Conservation (phyloP, 2,888 invertebrate genomes). For the Catocala fraxini region DNA sequence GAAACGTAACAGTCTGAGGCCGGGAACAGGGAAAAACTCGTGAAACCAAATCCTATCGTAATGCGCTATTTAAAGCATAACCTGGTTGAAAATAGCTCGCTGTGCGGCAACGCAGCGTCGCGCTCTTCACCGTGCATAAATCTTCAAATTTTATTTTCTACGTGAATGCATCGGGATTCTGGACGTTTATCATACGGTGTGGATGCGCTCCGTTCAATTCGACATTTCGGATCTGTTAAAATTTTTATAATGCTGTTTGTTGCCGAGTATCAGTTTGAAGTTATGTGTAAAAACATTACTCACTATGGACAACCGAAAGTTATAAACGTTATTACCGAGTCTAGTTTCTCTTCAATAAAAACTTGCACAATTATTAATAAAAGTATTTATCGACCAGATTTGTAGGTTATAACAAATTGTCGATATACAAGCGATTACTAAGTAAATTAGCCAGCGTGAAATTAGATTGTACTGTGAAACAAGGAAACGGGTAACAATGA, state of each 20-base stretch:
- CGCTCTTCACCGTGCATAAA: constrained; percentile 83
- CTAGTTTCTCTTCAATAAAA: not conserved
- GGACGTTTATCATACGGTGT: constrained; percentile 61
- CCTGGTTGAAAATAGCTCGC: constrained; percentile 85
- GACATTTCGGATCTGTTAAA: constrained; percentile 26
- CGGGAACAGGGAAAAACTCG: constrained; percentile 84
- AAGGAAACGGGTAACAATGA: constrained; percentile 55
- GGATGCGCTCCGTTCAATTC: constrained; percentile 40
- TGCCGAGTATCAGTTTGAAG: not conserved
- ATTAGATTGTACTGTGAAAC: constrained; percentile 56
- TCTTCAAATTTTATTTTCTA: constrained; percentile 84
- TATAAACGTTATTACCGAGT: no score
- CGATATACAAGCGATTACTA: constrained; percentile 40
- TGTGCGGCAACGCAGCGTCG: constrained; percentile 85
- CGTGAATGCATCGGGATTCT: constrained; percentile 69
- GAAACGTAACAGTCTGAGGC: constrained; percentile 72
- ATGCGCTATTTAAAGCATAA: constrained; percentile 87
- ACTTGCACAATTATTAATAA: not conserved
- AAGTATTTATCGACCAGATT: not conserved
- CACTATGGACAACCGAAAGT: no score
- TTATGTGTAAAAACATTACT: no score
- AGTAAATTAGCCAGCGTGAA: constrained; percentile 55
- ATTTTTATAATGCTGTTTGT: constrained; percentile 13
- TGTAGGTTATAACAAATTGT: constrained; percentile 24
- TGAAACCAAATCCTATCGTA: constrained; percentile 88